Percentiles rank a stretch among this genome's conserved stretches.
phyloP scores from a whole-genome alignment of 2,797 vertebrate species.

The Acrocephalus scirpaceus region DNA sequence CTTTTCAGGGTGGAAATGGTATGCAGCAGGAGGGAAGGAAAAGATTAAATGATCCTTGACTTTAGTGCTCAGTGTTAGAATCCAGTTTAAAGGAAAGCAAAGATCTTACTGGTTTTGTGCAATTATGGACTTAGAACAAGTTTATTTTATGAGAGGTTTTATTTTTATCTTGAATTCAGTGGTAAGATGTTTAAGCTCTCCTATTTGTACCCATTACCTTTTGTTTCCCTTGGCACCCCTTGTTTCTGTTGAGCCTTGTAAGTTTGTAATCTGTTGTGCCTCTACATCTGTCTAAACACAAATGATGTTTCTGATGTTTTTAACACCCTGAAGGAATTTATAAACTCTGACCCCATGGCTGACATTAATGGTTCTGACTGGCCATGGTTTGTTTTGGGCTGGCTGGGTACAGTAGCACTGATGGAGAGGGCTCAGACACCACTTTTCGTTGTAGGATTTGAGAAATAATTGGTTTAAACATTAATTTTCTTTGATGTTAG shows the following conservation, averaged over 20 bases:
- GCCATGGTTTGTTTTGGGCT: not conserved
- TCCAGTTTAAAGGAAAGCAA: not conserved
- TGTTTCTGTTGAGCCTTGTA: not conserved
- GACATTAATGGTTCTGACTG: not conserved
- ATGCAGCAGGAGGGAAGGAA: not conserved
- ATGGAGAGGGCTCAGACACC: not conserved
- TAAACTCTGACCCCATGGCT: not conserved
- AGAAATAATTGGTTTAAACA: slow-evolving; percentile 16
- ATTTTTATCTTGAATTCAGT: not conserved
- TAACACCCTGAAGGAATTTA: not conserved
- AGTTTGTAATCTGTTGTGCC: not conserved
- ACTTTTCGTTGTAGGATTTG: not conserved
- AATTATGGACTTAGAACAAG: not conserved
- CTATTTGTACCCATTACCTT: not conserved
- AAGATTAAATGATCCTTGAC: not conserved
- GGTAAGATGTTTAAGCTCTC: not conserved
- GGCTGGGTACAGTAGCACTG: not conserved
- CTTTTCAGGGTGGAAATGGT: not conserved
- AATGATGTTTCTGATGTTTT: slow-evolving; percentile 30
- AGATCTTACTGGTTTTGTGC: not conserved
- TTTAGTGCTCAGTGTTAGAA: not conserved
- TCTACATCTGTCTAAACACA: slow-evolving; percentile 29
- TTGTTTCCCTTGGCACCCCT: not conserved
- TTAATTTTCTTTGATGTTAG: not conserved
- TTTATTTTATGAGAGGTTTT: not conserved